Percentiles rank a stretch among this genome's conserved stretches.
These are phyloP conservation scores for Rhynchomys soricoides DNA, from an alignment of 2,113 vertebrate genomes.

Conservation along the genomic window DNA sequence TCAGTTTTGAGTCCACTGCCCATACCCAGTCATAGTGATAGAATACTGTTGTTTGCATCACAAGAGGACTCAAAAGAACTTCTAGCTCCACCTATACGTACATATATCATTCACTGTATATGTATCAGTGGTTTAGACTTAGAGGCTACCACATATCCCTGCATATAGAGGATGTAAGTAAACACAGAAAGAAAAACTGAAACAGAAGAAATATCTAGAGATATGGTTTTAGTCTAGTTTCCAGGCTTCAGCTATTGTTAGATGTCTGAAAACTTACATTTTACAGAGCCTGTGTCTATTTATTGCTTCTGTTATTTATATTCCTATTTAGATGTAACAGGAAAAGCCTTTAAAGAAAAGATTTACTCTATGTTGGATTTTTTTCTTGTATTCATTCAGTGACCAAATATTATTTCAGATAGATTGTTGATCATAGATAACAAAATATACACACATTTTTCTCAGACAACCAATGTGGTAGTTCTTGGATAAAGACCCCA, in stretches of 20 bases:
- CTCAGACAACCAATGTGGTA: background rate
- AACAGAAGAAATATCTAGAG: background rate
- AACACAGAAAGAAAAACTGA: background rate
- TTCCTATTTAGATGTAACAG: background rate
- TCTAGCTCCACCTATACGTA: background rate
- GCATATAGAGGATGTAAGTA: fast-evolving
- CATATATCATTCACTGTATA: background rate
- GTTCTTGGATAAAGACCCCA: background rate
- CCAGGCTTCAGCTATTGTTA: background rate
- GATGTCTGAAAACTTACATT: background rate
- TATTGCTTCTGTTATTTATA: background rate
- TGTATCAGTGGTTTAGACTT: background rate
- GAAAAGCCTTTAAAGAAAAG: background rate
- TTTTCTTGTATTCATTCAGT: background rate
- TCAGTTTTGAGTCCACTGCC: background rate
- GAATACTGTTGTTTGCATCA: background rate
- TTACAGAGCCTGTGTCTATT: background rate
- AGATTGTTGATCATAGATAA: background rate
- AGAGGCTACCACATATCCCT: background rate
- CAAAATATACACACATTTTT: background rate
- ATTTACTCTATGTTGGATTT: background rate
- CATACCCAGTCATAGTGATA: no score
- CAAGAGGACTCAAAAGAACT: background rate
- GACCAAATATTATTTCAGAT: background rate
- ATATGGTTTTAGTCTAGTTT: background rate